Conservation (phyloP, 2,888 invertebrate genomes). For the Caradrina clavipalpis region DNA sequence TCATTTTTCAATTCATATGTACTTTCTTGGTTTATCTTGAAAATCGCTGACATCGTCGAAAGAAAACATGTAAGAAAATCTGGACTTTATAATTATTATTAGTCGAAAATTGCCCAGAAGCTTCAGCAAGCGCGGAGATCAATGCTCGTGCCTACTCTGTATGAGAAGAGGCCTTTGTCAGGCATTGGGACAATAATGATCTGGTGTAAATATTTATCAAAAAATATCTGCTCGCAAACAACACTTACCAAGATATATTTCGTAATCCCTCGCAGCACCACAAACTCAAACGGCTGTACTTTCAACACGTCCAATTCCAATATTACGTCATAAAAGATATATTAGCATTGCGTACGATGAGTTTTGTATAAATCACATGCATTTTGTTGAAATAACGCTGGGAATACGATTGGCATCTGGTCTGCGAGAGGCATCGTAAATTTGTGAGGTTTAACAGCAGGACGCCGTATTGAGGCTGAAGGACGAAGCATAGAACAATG, state of each 20-base stretch:
- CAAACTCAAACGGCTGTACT: conserved; percentile 36
- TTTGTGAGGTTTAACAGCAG: conserved; percentile 89
- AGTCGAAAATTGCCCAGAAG: too few species aligned
- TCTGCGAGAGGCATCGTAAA: conserved; percentile 88
- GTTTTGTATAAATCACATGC: conserved; percentile 85
- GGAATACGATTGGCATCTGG: conserved; percentile 86
- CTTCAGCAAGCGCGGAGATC: too few species aligned
- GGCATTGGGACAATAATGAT: too few species aligned
- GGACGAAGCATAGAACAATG: conserved; percentile 87
- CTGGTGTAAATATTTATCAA: background rate
- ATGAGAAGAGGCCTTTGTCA: too few species aligned
- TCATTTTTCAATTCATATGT: too few species aligned
- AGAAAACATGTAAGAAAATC: too few species aligned
- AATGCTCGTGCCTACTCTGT: too few species aligned
- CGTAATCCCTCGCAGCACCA: conserved; percentile 37
- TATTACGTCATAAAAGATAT: conserved; percentile 62
- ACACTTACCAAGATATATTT: conserved; percentile 29
- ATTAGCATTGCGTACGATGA: conserved; percentile 61
- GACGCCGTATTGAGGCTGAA: conserved; percentile 80
- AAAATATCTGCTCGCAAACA: conserved; percentile 4
- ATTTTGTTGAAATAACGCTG: conserved; percentile 89
- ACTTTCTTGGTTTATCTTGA: too few species aligned
- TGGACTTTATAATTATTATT: too few species aligned
- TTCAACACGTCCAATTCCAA: conserved; percentile 57
- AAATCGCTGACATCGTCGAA: too few species aligned